These are phyloP conservation scores for Gryllus bimaculatus DNA, from an alignment of 1,140 invertebrate genomes.

Conservation along the genomic window DNA sequence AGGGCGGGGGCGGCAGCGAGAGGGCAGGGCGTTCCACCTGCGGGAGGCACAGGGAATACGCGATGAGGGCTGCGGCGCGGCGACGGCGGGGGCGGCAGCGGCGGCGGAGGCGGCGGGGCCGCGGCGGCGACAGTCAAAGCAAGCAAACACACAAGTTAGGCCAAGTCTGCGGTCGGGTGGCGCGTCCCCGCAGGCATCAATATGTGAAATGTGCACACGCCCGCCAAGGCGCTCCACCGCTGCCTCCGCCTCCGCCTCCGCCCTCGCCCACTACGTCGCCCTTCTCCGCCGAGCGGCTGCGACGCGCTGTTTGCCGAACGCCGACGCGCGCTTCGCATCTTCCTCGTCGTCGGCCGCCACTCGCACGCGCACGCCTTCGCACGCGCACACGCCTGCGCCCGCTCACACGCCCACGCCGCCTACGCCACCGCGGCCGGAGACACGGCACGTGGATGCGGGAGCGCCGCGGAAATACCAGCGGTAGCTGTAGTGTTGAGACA, in stretches of 20 bases:
- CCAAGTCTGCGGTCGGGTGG: constrained; percentile 1
- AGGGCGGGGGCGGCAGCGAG: no score
- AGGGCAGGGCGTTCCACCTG: neutral
- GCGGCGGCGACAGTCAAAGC: neutral
- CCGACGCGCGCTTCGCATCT: no score
- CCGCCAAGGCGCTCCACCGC: neutral
- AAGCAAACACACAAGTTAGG: constrained; percentile 4
- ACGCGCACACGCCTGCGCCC: neutral
- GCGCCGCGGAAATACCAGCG: no score
- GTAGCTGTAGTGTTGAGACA: no score
- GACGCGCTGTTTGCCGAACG: neutral
- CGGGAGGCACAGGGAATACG: neutral
- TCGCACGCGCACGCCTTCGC: no score
- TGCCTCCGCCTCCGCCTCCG: no score
- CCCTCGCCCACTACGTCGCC: no score
- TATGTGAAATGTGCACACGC: constrained; percentile 3
- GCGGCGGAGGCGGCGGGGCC: no score
- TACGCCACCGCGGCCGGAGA: no score
- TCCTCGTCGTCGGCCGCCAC: neutral
- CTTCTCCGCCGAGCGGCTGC: neutral
- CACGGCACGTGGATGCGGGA: no score
- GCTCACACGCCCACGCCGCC: neutral
- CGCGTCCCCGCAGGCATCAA: neutral
- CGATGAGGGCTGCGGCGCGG: neutral
- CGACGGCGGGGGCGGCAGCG: no score